Evolutionary conservation across 2,797 vertebrate genomes (phyloP).

Genomic region (Okamejei kenojei): DNA sequence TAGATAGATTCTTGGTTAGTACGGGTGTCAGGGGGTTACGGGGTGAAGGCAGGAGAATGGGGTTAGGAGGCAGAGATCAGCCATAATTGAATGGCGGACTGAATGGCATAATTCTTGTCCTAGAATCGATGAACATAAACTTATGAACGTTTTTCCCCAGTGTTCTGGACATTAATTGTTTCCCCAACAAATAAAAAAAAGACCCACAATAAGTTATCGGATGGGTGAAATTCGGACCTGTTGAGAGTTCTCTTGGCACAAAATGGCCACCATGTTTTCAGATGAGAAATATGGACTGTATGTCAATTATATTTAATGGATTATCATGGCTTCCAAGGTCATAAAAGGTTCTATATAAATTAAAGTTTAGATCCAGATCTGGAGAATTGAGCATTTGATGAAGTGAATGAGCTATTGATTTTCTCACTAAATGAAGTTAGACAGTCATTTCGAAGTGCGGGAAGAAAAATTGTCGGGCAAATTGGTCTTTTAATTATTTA

Average conservation of each 20-base stretch:
- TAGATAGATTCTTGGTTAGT: too few relatives aligned
- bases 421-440: constrained; percentile 11
- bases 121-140: too few relatives aligned
- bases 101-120: too few relatives aligned
- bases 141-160: neutral
- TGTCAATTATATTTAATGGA: neutral
- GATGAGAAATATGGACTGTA: too few relatives aligned
- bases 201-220: too few relatives aligned
- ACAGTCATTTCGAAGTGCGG: neutral
- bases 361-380: neutral
- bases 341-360: neutral
- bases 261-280: neutral
- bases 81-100: too few relatives aligned
- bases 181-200: neutral
- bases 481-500: neutral
- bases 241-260: neutral
- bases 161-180: neutral
- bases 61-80: too few relatives aligned
- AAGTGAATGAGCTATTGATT: constrained; percentile 28
- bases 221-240: too few relatives aligned
- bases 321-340: neutral
- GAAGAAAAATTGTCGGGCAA: neutral
- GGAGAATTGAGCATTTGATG: neutral
- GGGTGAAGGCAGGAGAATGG: too few relatives aligned
- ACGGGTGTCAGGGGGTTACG: too few relatives aligned